Conservation (phyloP, 2,888 invertebrate genomes). For the Callyntrura sp. region DNA sequence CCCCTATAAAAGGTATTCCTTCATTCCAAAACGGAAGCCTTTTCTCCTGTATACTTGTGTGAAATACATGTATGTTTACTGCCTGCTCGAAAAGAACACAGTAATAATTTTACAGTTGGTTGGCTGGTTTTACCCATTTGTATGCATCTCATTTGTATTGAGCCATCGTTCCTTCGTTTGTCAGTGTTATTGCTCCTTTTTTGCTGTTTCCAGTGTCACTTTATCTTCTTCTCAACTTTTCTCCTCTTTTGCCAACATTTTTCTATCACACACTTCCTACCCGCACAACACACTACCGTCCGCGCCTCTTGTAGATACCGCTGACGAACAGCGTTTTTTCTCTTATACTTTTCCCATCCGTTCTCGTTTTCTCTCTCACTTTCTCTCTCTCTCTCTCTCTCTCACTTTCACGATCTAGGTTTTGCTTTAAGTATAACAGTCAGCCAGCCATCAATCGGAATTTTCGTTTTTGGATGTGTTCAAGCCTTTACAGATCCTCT, state of each 20-base stretch:
- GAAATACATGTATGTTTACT: not conserved
- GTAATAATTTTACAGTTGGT: constrained; percentile 67
- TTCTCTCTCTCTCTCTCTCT: constrained; percentile 23
- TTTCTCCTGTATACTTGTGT: not conserved
- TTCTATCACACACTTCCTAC: constrained; percentile 12
- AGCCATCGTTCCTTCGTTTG: constrained; percentile 68
- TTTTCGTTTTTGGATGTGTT: constrained; percentile 42
- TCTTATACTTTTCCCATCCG: too few species aligned
- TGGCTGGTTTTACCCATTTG: constrained; percentile 57
- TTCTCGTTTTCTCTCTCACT: constrained; percentile 3
- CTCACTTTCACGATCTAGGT: not conserved
- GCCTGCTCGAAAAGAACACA: constrained; percentile 20
- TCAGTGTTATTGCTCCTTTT: constrained; percentile 71
- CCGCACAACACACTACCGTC: not conserved
- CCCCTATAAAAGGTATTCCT: not conserved
- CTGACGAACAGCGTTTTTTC: constrained; percentile 49
- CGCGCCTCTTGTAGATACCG: not conserved
- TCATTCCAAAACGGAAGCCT: not conserved
- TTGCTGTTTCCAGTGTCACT: constrained; percentile 46
- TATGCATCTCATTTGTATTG: constrained; percentile 77
- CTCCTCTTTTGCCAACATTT: constrained; percentile 32
- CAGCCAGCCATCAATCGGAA: constrained; percentile 71
- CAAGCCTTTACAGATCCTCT: constrained; percentile 36
- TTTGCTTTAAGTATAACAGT: constrained; percentile 23
- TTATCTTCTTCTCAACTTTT: constrained; percentile 61